phyloP scores from a whole-genome alignment of 2,888 invertebrate genomes.

The Anticlea derivata region DNA sequence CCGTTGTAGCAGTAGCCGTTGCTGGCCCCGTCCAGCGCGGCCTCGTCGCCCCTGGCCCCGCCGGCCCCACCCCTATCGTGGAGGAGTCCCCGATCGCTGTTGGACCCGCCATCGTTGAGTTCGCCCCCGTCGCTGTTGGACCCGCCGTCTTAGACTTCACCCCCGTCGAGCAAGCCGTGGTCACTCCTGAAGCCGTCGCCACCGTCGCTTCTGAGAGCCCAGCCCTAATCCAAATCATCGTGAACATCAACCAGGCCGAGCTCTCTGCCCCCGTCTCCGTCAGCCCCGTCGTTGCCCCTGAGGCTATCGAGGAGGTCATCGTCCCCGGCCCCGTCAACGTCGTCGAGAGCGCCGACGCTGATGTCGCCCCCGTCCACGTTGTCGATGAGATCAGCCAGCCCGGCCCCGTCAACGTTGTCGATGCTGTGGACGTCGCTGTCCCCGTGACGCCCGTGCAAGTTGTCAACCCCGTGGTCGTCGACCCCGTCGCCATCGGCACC shows the following conservation, averaged over 20 bases:
- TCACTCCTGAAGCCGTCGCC: no score
- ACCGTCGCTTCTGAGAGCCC: slow-evolving; percentile 23
- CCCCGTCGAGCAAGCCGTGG: slow-evolving; percentile 26
- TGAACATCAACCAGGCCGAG: slow-evolving; percentile 40
- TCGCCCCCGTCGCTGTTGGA: slow-evolving; percentile 28
- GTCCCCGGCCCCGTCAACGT: slow-evolving; percentile 25
- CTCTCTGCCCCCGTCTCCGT: slow-evolving; percentile 19
- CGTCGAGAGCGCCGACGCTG: slow-evolving; percentile 13
- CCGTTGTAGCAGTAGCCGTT: slow-evolving; percentile 32
- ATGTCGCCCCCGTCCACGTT: slow-evolving; percentile 8
- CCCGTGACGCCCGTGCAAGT: slow-evolving; percentile 34
- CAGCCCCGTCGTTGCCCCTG: slow-evolving; percentile 20
- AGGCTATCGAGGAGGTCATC: slow-evolving; percentile 7
- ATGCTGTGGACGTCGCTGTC: slow-evolving; percentile 17
- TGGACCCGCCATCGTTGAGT: slow-evolving; percentile 36
- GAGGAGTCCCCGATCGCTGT: slow-evolving; percentile 16
- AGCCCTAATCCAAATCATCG: slow-evolving; percentile 45
- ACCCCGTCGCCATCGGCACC: slow-evolving; percentile 16
- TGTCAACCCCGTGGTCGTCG: slow-evolving; percentile 23
- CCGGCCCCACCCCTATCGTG: slow-evolving; percentile 34
- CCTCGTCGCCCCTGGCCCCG: slow-evolving; percentile 36
- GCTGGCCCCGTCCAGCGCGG: slow-evolving; percentile 31
- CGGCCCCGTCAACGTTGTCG: slow-evolving; percentile 26
- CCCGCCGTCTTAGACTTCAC: slow-evolving; percentile 15
- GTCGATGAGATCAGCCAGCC: slow-evolving; percentile 15